Evolutionary conservation across 2,797 vertebrate genomes (phyloP), one percentile per base, ranked within the genome.

Genomic region (Mormyrus hasselquistii): DNA sequence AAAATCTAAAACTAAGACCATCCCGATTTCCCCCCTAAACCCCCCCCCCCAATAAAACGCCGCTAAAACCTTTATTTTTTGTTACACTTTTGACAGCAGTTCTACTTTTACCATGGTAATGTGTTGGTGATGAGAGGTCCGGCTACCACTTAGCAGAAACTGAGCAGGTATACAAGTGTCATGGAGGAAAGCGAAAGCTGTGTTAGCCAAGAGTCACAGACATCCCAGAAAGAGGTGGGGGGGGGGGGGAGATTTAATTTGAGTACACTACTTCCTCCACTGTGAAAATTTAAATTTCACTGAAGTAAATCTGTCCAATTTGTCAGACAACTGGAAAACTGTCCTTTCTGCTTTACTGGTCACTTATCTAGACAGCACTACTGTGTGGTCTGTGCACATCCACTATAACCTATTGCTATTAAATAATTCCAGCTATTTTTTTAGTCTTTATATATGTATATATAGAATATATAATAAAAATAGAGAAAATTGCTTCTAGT

Each of bases 341-440:
- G 93, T 93, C 91, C 91, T 93, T 93, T 94, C 92, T 83, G 84
- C 90, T 93, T 95, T 96, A 98, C 97, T 98, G 97, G 97, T 97
- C 97, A 94, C 95, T 95, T 93, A 89, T 93, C 95, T 95, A 95
- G 92, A 96, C 95, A 94, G 94, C 92, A 95, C 95, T 95, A 96
- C 95, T 94, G 96, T 95, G 95, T 96, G 92, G 93, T 95, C 96
- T 97, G 96, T 96, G 97, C 97, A 97, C 95, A 95, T 95, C 96
- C 95, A 97, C 97, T 97, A 97, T 95, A 94, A 96, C 96, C 97
- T 98, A 98, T 98, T 98, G 97, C 97, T 98, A 98, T 98, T 97
- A 97, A 98, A 97, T 96, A 97, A 95, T 97, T 96, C 96, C 96
- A 96, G 94, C 95, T 94, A 94, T 95, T 94, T 94, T 94, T 93